phyloP scores from a whole-genome alignment of 1,140 invertebrate species.

The Physella acuta region DNA sequence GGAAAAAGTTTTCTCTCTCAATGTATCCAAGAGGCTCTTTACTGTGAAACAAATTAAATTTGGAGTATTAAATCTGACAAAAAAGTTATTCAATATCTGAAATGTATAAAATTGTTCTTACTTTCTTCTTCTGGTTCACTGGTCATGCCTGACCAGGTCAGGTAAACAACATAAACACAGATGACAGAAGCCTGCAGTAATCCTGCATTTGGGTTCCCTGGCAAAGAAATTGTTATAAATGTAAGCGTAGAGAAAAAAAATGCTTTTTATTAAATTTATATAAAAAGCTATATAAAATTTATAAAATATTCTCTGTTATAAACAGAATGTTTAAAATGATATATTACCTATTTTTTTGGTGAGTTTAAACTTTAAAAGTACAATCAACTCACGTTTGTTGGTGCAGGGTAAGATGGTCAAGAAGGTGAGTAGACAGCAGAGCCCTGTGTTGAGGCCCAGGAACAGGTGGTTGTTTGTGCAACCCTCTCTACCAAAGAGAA shows the following conservation, averaged over 20 bases:
- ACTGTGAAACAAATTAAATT: conserved; percentile 15
- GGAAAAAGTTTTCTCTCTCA: conserved; percentile 6
- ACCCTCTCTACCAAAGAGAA: conserved; percentile 77
- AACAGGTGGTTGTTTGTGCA: conserved; percentile 95
- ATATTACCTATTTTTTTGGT: no score
- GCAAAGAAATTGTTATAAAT: conserved; percentile 29
- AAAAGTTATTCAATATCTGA: not conserved
- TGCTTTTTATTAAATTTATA: no score
- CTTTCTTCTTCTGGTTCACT: conserved; percentile 73
- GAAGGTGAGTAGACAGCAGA: conserved; percentile 82
- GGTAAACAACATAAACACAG: conserved; percentile 88
- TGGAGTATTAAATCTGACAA: not conserved
- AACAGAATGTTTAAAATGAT: no score
- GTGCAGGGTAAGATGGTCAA: conserved; percentile 78
- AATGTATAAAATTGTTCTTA: conserved; percentile 31
- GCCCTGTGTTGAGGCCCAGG: conserved; percentile 90
- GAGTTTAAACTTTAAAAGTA: no score
- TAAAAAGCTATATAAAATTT: no score
- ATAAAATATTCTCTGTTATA: no score
- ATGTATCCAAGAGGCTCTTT: conserved; percentile 29
- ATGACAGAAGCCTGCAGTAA: conserved; percentile 88
- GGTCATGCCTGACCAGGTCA: conserved; percentile 96
- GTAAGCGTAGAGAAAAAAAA: no score
- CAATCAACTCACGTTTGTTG: conserved; percentile 59
- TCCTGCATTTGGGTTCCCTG: conserved; percentile 59